Percentiles rank a stretch among this genome's conserved stretches.
Evolutionary conservation across 2,888 invertebrate species (phyloP).

Genomic region (Endomychus coccineus): DNA sequence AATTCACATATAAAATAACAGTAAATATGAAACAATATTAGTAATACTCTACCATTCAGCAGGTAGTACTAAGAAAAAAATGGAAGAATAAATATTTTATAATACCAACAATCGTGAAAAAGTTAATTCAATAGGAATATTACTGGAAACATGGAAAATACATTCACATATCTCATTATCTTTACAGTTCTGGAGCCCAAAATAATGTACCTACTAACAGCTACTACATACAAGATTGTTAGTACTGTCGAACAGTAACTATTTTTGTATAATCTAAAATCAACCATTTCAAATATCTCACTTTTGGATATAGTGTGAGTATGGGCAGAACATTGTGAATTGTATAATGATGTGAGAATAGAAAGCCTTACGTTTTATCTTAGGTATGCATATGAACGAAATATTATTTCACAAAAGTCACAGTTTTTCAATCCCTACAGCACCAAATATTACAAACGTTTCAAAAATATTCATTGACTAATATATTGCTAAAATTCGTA

Average conservation of each 20-base stretch:
- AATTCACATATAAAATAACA: slow-evolving; percentile 37
- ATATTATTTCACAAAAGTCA: too few relatives aligned
- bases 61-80: slow-evolving; percentile 27
- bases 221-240: slow-evolving; percentile 14
- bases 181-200: slow-evolving; percentile 10
- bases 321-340: too few relatives aligned
- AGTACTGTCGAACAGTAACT: slow-evolving; percentile 19
- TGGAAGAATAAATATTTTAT: slow-evolving; percentile 24
- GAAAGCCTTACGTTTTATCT: too few relatives aligned
- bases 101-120: slow-evolving; percentile 22
- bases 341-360: too few relatives aligned
- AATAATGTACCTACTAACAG: slow-evolving; percentile 11
- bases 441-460: too few relatives aligned
- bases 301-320: too few relatives aligned
- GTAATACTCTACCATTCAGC: slow-evolving; percentile 14
- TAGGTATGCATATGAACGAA: too few relatives aligned
- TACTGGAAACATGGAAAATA: slow-evolving; percentile 31
- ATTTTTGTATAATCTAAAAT: too few relatives aligned
- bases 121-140: slow-evolving; percentile 35
- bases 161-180: slow-evolving; percentile 16
- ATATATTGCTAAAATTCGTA: too few relatives aligned
- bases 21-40: slow-evolving; percentile 29
- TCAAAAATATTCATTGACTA: too few relatives aligned
- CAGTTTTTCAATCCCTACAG: too few relatives aligned
- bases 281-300: too few relatives aligned